Evolutionary conservation across 2,888 invertebrate genomes (phyloP).

Genomic region (Deroplatys truncata): DNA sequence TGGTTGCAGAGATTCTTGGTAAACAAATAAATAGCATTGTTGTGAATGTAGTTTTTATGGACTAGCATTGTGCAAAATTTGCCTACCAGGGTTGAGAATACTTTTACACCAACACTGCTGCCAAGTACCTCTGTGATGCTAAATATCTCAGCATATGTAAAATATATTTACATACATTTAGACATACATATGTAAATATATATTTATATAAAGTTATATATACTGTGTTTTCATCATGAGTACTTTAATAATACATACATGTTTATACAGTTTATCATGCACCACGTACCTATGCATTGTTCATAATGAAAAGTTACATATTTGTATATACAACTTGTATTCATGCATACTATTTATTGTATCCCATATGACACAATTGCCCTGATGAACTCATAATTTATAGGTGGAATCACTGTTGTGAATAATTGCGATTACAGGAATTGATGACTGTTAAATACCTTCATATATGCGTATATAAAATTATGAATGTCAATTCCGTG

Average conservation of each 20-base stretch:
- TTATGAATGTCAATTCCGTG: conserved; percentile 9
- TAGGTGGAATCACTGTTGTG: background rate
- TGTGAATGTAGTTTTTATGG: background rate
- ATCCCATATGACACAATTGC: background rate
- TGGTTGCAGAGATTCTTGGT: conserved; percentile 13
- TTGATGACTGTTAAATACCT: conserved; percentile 3
- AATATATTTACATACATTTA: conserved; percentile 5
- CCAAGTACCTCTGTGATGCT: conserved; percentile 17
- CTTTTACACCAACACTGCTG: conserved; percentile 8
- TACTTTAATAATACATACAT: conserved; percentile 6
- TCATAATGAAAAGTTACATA: background rate
- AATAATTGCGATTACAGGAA: background rate
- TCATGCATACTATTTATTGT: background rate
- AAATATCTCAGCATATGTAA: background rate
- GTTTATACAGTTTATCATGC: conserved; percentile 12
- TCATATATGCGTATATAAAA: background rate
- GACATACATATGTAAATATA: background rate
- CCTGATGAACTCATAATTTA: background rate
- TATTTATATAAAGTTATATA: conserved; percentile 9
- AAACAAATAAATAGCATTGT: background rate
- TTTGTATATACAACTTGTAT: background rate
- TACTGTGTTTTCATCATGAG: conserved; percentile 9
- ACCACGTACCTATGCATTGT: background rate
- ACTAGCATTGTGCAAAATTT: background rate
- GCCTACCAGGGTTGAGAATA: background rate